A percentile compares a stretch with the other conserved stretches of the same genome.
Evolutionary conservation across 2,888 invertebrate genomes (phyloP).

Genomic region (Pegoplata infirma): DNA sequence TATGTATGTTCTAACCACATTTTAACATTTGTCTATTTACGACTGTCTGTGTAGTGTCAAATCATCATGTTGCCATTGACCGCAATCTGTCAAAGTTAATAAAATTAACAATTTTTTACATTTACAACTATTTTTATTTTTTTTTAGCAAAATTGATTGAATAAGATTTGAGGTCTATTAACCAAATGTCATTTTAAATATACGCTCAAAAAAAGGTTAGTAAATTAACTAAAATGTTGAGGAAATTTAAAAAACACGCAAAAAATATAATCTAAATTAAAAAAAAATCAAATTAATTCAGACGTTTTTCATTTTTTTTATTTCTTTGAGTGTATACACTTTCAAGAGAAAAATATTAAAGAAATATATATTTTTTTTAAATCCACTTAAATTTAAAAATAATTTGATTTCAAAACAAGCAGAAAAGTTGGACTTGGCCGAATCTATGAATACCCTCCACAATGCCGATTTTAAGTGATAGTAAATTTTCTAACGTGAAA

Average conservation of each 20-base stretch:
- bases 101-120: conserved; percentile 2
- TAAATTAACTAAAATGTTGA: no score
- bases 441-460: no score
- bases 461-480: no score
- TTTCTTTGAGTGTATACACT: no score
- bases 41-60: conserved; percentile 44
- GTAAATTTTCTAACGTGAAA: no score
- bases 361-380: not conserved
- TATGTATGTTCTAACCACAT: conserved; percentile 23
- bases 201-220: no score
- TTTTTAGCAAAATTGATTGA: conserved; percentile 10
- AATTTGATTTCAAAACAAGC: not conserved
- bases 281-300: no score
- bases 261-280: no score
- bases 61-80: conserved; percentile 61
- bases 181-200: conserved; percentile 32
- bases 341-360: not conserved
- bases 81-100: conserved; percentile 56
- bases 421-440: no score
- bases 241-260: no score
- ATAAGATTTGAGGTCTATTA: conserved; percentile 14
- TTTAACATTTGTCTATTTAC: conserved; percentile 3
- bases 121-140: conserved; percentile 31
- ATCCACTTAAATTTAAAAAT: not conserved
- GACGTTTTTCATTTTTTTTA: no score